These are phyloP conservation scores for Periphyllus acericola DNA, from an alignment of 2,888 invertebrate species.

Conservation along the genomic window DNA sequence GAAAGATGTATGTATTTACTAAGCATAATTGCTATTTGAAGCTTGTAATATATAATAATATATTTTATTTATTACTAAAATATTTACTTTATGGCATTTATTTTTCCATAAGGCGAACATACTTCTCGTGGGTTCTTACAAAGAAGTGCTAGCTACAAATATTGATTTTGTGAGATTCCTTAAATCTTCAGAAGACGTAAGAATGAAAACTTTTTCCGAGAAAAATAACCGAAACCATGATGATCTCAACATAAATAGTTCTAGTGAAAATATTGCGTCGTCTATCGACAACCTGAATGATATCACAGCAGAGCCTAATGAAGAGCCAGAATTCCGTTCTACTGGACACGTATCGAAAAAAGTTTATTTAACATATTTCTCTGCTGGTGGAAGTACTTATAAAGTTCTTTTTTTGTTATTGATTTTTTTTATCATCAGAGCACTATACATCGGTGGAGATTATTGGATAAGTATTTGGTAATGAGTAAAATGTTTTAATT, in stretches of 20 bases:
- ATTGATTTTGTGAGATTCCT: slow-evolving; percentile 79
- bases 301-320: slow-evolving; percentile 62
- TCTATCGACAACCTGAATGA: no score
- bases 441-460: slow-evolving; percentile 74
- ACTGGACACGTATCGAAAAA: slow-evolving; percentile 74
- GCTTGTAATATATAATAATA: no score
- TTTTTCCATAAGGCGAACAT: slow-evolving; percentile 67
- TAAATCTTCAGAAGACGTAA: slow-evolving; percentile 69
- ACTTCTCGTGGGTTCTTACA: slow-evolving; percentile 73
- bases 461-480: slow-evolving; percentile 81
- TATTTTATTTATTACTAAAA: no score
- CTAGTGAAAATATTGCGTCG: not conserved
- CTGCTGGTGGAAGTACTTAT: slow-evolving; percentile 76
- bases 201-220: no score
- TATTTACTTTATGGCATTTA: no score
- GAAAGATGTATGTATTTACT: slow-evolving; percentile 67
- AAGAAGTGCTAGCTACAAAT: slow-evolving; percentile 77
- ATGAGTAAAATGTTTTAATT: slow-evolving; percentile 62
- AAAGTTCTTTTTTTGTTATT: slow-evolving; percentile 72
- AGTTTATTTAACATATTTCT: slow-evolving; percentile 77
- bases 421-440: slow-evolving; percentile 74
- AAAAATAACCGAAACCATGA: no score
- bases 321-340: slow-evolving; percentile 71
- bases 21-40: no score
- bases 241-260: no score